These are phyloP conservation scores for Dynastes grantii DNA, from an alignment of 2,888 invertebrate genomes.

Conservation along the genomic window DNA sequence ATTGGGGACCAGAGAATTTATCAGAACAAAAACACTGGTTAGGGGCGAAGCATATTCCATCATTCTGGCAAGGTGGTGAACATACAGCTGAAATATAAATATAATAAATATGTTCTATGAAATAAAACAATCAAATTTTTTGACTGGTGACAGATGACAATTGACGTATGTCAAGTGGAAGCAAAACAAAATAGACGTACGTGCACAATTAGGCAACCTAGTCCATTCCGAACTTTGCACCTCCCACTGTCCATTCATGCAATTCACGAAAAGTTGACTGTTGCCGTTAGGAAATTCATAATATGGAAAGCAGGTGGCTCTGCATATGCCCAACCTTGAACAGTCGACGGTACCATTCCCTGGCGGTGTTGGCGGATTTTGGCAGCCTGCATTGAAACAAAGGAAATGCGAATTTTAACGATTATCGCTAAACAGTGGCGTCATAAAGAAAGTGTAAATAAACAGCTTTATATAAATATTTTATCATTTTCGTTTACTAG, in stretches of 20 bases:
- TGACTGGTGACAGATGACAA: conserved; percentile 6
- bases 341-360: conserved; percentile 67
- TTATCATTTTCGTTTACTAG: neutral
- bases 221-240: conserved; percentile 70
- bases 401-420: conserved; percentile 29
- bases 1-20: conserved; percentile 81
- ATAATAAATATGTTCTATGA: too few relatives aligned
- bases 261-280: conserved; percentile 70
- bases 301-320: conserved; percentile 70
- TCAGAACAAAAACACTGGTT: conserved; percentile 84
- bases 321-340: conserved; percentile 71
- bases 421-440: neutral
- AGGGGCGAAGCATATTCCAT: conserved; percentile 84
- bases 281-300: conserved; percentile 75
- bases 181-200: conserved; percentile 66
- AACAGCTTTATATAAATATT: too few relatives aligned
- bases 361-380: conserved; percentile 62
- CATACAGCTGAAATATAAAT: conserved; percentile 77
- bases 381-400: conserved; percentile 63
- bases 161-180: neutral
- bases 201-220: conserved; percentile 76
- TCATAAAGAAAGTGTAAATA: neutral
- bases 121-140: neutral
- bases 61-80: conserved; percentile 83
- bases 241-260: conserved; percentile 72